Conservation (phyloP, 2,797 vertebrate genomes). For the Enteromius trimaculatus region DNA sequence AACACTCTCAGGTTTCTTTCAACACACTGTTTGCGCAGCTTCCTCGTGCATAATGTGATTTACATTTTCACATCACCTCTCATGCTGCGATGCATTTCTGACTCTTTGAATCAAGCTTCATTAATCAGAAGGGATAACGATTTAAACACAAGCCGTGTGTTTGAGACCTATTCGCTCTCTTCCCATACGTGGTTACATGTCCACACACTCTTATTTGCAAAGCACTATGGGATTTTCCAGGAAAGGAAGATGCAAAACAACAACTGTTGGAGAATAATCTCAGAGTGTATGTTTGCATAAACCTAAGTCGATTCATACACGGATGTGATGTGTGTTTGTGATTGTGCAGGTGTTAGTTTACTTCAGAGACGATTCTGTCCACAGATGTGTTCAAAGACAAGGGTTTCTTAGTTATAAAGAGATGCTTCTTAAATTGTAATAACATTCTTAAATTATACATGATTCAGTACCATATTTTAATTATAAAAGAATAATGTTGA, state of each 20-base stretch:
- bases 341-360: not conserved
- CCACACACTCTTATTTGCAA: slow-evolving; percentile 11
- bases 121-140: not conserved
- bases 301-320: too few species aligned
- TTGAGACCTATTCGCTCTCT: not conserved
- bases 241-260: slow-evolving; percentile 36
- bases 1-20: not conserved
- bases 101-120: not conserved
- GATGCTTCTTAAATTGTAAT: not conserved
- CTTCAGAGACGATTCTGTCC: not conserved
- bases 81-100: not conserved
- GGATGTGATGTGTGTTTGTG: slow-evolving; percentile 24
- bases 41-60: slow-evolving; percentile 3
- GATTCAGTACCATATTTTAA: not conserved
- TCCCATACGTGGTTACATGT: not conserved
- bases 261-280: not conserved
- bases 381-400: not conserved
- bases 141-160: too few species aligned
- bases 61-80: not conserved
- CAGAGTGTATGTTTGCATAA: not conserved
- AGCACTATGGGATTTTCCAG: slow-evolving; percentile 30
- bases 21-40: not conserved
- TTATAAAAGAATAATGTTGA: not conserved
- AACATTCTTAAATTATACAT: not conserved
- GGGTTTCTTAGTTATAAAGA: not conserved